Base-by-base conservation (phyloP, 2,113 vertebrate species). In the Caloenas nicobarica region DNA sequence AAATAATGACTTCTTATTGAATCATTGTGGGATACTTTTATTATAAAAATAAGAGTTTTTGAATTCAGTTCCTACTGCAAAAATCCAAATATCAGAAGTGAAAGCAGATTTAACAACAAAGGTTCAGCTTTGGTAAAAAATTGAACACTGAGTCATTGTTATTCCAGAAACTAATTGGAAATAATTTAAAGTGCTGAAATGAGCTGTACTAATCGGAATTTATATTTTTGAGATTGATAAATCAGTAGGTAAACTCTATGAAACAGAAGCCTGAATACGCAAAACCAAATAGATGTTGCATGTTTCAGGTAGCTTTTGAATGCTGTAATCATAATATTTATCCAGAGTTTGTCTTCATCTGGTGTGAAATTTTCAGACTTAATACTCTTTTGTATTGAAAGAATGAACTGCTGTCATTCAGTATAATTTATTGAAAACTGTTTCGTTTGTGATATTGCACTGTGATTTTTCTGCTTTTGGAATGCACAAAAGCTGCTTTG, bases 381-480 rank as follows among this genome's bases (percentile, higher is more conserved):
- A 22, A 33, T 56, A 42, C 17, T 28, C 7, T 50, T 51, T 64
- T 89, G 44, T 61, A 65, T 12, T 71, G 48, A 76, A 91, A 90
- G 88, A 96, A 96, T 69, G 48, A 93, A 88, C 28, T 71, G 22
- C 65, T 95, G 17, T 89, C 21, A 62, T 62, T 38, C 51, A n/a
- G 60, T 69, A 17, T 93, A 88, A 83, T 91, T 94, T 94, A 93
- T 91, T 96, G 86, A 95, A 96, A 95, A 81, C 57, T 36, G 8
- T 83, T 95, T 96, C 33, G 13, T 95, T 85, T 8, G 38, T 91
- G 86, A 46, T 96, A 56, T 8, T 70, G 26, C 46, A 7, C 74
- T 96, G 23, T 88, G 89, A 68, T 69, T 82, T 81, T 86, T 92
- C 89, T 90, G 38, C 57, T 94, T 86, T 94, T 81, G 81, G 64